Evolutionary conservation across 2,797 vertebrate genomes (phyloP), one percentile per base, ranked within the genome.

Genomic region (Mormyrus proboscirostris): DNA sequence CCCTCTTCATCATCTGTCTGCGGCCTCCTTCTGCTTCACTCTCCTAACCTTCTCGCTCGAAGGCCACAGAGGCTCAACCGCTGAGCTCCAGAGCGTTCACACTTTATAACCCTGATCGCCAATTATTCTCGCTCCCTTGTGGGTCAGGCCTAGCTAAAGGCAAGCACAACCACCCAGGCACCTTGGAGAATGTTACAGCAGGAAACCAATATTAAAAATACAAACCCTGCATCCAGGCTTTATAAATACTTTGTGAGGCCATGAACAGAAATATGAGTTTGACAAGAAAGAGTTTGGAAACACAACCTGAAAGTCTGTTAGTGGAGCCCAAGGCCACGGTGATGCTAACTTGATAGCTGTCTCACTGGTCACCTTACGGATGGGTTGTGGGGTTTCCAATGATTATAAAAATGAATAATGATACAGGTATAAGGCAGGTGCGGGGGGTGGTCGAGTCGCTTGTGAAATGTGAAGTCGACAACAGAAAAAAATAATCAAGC

Each of bases 91-190:
- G 57, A 76, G 55, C 59, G 59, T 88, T 90, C 88, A 88, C 83
- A 88, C 88, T 88, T 90, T 90, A 82, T 90, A 88, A 88, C 88
- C 89, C 88, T 88, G 88, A 86, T 90, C 89, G 59, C 79, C 89
- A 90, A 88, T 90, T 90, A 90, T 88, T 90, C 50, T 22, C 59
- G 12, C 19, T 73, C 89, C 89, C 89, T 86, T 53, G 86, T 55
- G 88, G 87, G 16, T 73, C 62, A 50, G 79, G 88, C 79, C 41
- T 88, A 88, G 89, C 89, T 90, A 59, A 88, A 90, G 89, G 89
- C 89, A 90, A 85, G 49, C 89, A 47, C 41, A 90, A 44, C 87
- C 16, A 33, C 59, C 53, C 57, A 86, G 82, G 88, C 79, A 55
- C 89, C 82, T 82, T 33, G 82, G 89, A 88, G 82, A 65, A 65